Percentiles rank a stretch among this genome's conserved stretches.
Evolutionary conservation across 2,888 invertebrate species (phyloP).

Genomic region (Zaprionus lineosus): DNA sequence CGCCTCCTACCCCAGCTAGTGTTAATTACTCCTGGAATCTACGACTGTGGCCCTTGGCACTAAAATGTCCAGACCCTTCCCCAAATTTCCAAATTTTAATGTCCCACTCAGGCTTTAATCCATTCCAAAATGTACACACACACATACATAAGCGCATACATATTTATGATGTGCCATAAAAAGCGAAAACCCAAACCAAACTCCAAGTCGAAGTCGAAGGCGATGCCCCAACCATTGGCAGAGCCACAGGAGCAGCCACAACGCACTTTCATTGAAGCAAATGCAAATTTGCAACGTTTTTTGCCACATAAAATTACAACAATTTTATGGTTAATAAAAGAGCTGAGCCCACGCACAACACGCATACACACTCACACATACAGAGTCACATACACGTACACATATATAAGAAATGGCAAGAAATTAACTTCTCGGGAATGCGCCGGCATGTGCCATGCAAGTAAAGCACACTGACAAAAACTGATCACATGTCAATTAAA

Average conservation of each 20-base stretch:
- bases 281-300: slow-evolving; percentile 75
- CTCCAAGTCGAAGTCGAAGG: slow-evolving; percentile 20
- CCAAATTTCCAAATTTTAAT: slow-evolving; percentile 38
- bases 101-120: slow-evolving; percentile 47
- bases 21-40: slow-evolving; percentile 49
- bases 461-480: slow-evolving; percentile 28
- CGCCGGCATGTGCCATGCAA: slow-evolving; percentile 54
- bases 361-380: slow-evolving; percentile 10
- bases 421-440: slow-evolving; percentile 58
- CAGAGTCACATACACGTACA: slow-evolving; percentile 5
- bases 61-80: slow-evolving; percentile 24
- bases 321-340: slow-evolving; percentile 73
- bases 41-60: slow-evolving; percentile 23
- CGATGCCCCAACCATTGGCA: slow-evolving; percentile 15
- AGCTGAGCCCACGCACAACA: slow-evolving; percentile 32
- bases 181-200: slow-evolving; percentile 11
- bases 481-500: neutral
- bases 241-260: slow-evolving; percentile 25
- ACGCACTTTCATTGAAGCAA: slow-evolving; percentile 44
- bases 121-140: slow-evolving; percentile 38
- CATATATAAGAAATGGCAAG: slow-evolving; percentile 40
- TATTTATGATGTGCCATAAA: slow-evolving; percentile 63
- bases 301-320: slow-evolving; percentile 69
- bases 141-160: too few relatives aligned
- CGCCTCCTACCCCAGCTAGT: neutral